These are phyloP conservation scores for Channallabes apus DNA, from an alignment of 2,797 vertebrate species.

Conservation along the genomic window DNA sequence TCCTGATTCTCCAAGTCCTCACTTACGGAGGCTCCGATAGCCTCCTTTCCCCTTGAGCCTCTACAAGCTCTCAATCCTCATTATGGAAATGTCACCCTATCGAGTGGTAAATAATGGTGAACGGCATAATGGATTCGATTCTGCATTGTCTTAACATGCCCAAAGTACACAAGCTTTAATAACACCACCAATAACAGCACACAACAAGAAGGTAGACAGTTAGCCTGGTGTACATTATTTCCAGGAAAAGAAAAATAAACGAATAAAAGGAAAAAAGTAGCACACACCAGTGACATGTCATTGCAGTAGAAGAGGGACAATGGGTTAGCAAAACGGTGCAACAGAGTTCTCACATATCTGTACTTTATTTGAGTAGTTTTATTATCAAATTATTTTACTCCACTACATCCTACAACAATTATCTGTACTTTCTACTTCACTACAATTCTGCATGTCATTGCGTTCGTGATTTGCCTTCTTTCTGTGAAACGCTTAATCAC, in stretches of 20 bases:
- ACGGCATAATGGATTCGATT: conserved; percentile 8
- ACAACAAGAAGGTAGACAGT: background rate
- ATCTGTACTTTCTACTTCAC: no score
- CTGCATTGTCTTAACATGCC: background rate
- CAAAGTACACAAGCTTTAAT: background rate
- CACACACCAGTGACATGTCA: background rate
- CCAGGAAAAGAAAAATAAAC: background rate
- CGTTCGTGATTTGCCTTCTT: no score
- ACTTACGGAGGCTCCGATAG: background rate
- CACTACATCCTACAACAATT: no score
- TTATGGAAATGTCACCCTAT: conserved; percentile 34
- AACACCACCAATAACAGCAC: background rate
- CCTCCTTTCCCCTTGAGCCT: background rate
- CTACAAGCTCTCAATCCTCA: background rate
- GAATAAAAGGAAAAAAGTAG: background rate
- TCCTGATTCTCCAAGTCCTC: background rate
- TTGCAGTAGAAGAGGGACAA: background rate
- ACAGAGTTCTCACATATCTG: background rate
- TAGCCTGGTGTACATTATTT: background rate
- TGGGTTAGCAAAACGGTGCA: background rate
- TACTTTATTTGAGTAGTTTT: no score
- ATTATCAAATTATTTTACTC: no score
- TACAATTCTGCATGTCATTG: no score
- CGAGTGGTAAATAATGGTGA: conserved; percentile 31
- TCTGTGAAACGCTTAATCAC: no score